Percentiles rank a stretch among this genome's conserved stretches.
Evolutionary conservation across 2,797 vertebrate species (phyloP).

Genomic region (Typhlichthys eigenmanni): DNA sequence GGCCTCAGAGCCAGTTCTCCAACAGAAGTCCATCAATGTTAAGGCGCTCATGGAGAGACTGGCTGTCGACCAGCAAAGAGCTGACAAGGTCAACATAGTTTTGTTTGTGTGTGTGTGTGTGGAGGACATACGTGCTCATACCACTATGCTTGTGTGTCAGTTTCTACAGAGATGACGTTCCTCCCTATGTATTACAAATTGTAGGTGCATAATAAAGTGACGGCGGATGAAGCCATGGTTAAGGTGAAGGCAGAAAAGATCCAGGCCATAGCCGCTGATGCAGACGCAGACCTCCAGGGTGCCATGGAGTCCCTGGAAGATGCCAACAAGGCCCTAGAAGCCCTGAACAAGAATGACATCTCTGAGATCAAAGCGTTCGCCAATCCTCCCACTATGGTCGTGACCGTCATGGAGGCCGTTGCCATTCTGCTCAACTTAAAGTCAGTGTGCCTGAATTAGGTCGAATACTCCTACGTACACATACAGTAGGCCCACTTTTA

Average conservation of each 20-base stretch:
- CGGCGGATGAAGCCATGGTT: slow-evolving; percentile 82
- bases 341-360: slow-evolving; percentile 86
- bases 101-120: background rate
- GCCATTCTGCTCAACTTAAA: slow-evolving; percentile 84
- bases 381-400: slow-evolving; percentile 85
- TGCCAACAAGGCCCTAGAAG: slow-evolving; percentile 81
- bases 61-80: slow-evolving; percentile 81
- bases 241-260: slow-evolving; percentile 85
- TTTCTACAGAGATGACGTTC: too few relatives aligned
- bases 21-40: slow-evolving; percentile 82
- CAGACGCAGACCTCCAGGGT: slow-evolving; percentile 83
- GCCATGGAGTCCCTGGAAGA: slow-evolving; percentile 81
- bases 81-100: slow-evolving; percentile 75
- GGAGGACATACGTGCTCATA: too few relatives aligned
- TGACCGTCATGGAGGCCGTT: slow-evolving; percentile 87
- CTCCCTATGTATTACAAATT: too few relatives aligned
- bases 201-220: slow-evolving; percentile 80
- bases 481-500: too few relatives aligned
- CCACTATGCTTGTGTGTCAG: too few relatives aligned
- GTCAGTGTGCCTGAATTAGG: slow-evolving; percentile 63
- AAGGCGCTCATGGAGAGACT: slow-evolving; percentile 83
- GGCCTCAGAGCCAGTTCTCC: slow-evolving; percentile 82
- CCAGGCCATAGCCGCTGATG: slow-evolving; percentile 84
- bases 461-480: too few relatives aligned
- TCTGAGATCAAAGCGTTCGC: slow-evolving; percentile 87